Percentiles rank a stretch among this genome's conserved stretches.
These are phyloP conservation scores for Geopemphigus sp. DNA, from an alignment of 1,140 invertebrate species.

Conservation along the genomic window DNA sequence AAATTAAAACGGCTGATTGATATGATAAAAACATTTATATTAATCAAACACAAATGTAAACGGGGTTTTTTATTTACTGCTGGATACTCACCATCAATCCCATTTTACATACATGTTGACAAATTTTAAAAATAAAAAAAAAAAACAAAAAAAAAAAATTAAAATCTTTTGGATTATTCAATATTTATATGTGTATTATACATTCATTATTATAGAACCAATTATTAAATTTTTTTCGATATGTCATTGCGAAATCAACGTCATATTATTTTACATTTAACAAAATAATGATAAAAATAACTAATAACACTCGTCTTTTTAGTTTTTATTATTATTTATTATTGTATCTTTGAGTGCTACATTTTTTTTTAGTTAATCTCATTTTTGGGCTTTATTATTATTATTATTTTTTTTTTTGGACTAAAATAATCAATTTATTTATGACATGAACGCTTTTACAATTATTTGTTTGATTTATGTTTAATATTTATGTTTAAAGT, in stretches of 20 bases:
- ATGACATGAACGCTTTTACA: slow-evolving; percentile 29
- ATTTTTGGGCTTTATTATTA: slow-evolving; percentile 30
- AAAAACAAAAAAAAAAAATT: slow-evolving; percentile 22
- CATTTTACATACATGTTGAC: slow-evolving; percentile 3
- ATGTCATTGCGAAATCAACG: slow-evolving; percentile 12
- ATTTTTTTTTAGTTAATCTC: slow-evolving; percentile 36
- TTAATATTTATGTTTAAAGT: neutral
- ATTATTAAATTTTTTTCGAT: slow-evolving; percentile 36
- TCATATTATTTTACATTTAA: slow-evolving; percentile 39
- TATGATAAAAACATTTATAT: slow-evolving; percentile 31
- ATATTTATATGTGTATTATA: slow-evolving; percentile 37
- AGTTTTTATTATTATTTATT: slow-evolving; percentile 42
- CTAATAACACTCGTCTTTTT: slow-evolving; percentile 39
- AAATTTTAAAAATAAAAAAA: neutral
- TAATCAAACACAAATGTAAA: neutral
- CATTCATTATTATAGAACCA: slow-evolving; percentile 30
- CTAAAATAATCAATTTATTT: slow-evolving; percentile 16
- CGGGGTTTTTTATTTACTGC: slow-evolving; percentile 17
- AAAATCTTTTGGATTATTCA: slow-evolving; percentile 37
- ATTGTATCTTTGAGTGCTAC: slow-evolving; percentile 39
- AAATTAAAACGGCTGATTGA: slow-evolving; percentile 46
- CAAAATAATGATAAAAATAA: slow-evolving; percentile 34
- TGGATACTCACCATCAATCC: slow-evolving; percentile 2
- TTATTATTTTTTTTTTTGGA: slow-evolving; percentile 1
- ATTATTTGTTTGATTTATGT: slow-evolving; percentile 16